These are phyloP conservation scores for Drosophila fulvimacula DNA, from an alignment of 2,888 invertebrate species.

Conservation along the genomic window DNA sequence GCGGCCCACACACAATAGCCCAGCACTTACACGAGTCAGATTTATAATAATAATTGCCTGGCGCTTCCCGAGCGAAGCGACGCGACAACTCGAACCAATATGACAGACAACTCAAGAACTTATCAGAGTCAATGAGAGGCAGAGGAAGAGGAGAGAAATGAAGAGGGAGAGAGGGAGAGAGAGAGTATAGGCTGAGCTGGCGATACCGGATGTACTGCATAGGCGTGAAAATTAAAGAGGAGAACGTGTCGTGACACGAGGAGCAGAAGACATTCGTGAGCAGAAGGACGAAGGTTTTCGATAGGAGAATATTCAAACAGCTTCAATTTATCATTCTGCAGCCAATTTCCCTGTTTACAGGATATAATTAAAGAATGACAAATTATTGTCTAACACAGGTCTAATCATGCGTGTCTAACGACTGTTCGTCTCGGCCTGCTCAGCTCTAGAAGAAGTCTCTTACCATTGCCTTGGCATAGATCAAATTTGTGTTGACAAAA, in stretches of 20 bases:
- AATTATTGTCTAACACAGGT: background rate
- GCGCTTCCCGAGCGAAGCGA: slow-evolving; percentile 72
- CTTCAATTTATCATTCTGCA: background rate
- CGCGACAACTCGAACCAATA: slow-evolving; percentile 81
- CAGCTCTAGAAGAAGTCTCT: background rate
- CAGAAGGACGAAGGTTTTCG: background rate
- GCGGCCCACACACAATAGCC: slow-evolving; percentile 63
- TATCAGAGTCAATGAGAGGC: slow-evolving; percentile 47
- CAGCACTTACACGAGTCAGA: slow-evolving; percentile 32
- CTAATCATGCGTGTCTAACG: slow-evolving; percentile 2
- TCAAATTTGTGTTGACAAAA: slow-evolving; percentile 59
- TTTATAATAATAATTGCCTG: slow-evolving; percentile 52
- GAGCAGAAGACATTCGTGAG: background rate
- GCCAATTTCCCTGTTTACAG: background rate
- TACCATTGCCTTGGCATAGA: slow-evolving; percentile 24
- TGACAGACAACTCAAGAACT: slow-evolving; percentile 77
- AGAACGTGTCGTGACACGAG: slow-evolving; percentile 13
- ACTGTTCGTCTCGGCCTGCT: background rate
- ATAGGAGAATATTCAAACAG: background rate
- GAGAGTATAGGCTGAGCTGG: background rate
- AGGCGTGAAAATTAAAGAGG: background rate
- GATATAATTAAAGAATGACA: background rate
- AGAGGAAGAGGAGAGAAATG: slow-evolving; percentile 16
- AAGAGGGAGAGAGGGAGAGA: background rate
- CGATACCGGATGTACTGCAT: slow-evolving; percentile 56